Base-by-base conservation (phyloP, 2,113 vertebrate species). In the Semicossyphus pulcher region DNA sequence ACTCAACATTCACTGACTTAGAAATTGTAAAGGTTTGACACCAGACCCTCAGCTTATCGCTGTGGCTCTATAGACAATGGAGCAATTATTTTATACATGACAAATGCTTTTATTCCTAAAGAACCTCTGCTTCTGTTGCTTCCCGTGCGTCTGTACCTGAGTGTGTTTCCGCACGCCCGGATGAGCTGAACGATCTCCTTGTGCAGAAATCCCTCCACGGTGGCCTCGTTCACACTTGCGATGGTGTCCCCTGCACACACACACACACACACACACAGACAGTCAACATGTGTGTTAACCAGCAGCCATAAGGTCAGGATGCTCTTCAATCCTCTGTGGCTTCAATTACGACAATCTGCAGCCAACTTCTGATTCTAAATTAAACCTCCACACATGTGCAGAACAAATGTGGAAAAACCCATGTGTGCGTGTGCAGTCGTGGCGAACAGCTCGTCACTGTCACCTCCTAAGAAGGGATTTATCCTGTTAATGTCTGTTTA, bases 111-210 rank as follows among this genome's bases (percentile, higher is more conserved):
- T n/a, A n/a, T n/a, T n/a, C n/a, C n/a, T n/a, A 2, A 31, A 16
- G 12, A 23, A 18, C 32, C 54, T 18, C 21, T 2, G 8, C 32
- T 23, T 21, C 1, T 45, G 29, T 12, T 21, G 16, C 4, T 36
- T 34, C 31, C 28, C 25, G 16, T 21, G 21, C 18, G 4, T 31
- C 3, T 45, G 15, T 90, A 98, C 97, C 95, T 95, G 44, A 98
- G 93, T 0, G 91, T 39, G 4, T 97, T 95, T 1, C 97, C 96
- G 0, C 95, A 96, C 0, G 95, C 94, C 78, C 94, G 94, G 91
- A 99, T 97, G 71, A 98, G 95, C 85, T 97, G 96, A 56, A 99
- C 97, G 0, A 98, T 98, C 47, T 99, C 97, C 1, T 95, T 95
- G 92, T 98, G 97, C 14, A 93, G 90, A 73, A 95, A 87, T 1